These are phyloP conservation scores for Geodia barretti DNA, from an alignment of 37 sponge, comb jelly and placozoan species.

Conservation along the genomic window DNA sequence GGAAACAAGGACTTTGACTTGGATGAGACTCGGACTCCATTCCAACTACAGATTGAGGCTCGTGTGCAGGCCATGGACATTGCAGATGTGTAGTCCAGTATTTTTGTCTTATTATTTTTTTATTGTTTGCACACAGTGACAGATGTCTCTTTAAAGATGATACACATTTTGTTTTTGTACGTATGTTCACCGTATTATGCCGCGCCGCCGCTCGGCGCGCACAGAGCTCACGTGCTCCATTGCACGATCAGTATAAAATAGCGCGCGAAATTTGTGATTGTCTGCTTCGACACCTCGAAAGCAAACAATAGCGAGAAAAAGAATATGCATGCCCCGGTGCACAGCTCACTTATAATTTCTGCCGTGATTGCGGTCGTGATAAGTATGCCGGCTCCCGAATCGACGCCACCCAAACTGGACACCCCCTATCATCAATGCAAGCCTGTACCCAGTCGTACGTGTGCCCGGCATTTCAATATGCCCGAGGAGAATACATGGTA, in stretches of 20 bases:
- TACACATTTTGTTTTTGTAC: too few relatives aligned
- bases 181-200: neutral
- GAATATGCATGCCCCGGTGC: neutral
- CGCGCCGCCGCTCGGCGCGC: neutral
- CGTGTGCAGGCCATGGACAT: slow-evolving; percentile 77
- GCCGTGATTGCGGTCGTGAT: neutral
- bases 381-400: neutral
- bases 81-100: slow-evolving; percentile 28
- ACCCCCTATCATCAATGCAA: neutral
- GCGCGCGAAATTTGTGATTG: neutral
- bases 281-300: neutral
- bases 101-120: slow-evolving; percentile 4
- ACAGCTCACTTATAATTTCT: neutral
- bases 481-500: neutral
- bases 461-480: neutral
- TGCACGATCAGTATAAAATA: neutral
- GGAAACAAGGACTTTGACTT: slow-evolving; percentile 80
- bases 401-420: neutral
- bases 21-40: slow-evolving; percentile 78
- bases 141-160: neutral
- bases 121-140: neutral
- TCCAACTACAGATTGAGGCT: slow-evolving; percentile 82
- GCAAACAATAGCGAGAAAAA: neutral
- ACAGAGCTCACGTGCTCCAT: neutral
- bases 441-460: slow-evolving; percentile 1